Evolutionary conservation across 2,797 vertebrate genomes (phyloP), one percentile per base, ranked within the genome.

Genomic region (Falco cherrug): DNA sequence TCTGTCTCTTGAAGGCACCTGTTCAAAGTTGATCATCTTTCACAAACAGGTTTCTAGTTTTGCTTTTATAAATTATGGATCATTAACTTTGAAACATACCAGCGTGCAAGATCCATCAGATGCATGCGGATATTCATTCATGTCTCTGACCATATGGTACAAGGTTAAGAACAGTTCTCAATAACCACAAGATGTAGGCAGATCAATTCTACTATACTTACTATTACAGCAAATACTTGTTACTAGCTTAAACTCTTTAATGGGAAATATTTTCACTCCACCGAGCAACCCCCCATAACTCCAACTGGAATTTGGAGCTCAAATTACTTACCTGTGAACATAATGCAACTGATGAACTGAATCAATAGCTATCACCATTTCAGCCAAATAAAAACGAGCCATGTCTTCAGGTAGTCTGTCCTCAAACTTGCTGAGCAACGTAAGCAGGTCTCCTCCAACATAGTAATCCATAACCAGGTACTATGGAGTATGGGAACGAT

Each of bases 381-480:
- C 99, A 43, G 99, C 99, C 98, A 99, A 97, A 98, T 99, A 99
- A 98, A 99, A 99, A 64, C 98, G 99, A 93, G 99, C 99, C 99
- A 99, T 99, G 57, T 99, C 99, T 97, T 99, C 99, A 9, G 99
- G 99, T 59, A 99, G 97, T 73, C 99, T 98, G 95, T 99, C 99
- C 97, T 99, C 99, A 97, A 99, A 99, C 97, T 99, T 99, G 97
- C 99, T 99, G 93, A 99, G 99, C 96, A 99, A 98, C 5, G 99
- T 99, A 95, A 99, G 98, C 93, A 99, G 98, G 97, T 99, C 99
- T 53, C 99, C 99, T 65, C 99, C 99, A 95, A 99, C 99, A 31
- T 99, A 99, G 97, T 99, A 99, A 98, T 99, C 99, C 99, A 99
- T 99, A 97, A 99, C 99, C 97, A 99, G 98, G 98, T 99, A 99